phyloP scores from a whole-genome alignment of 2,888 invertebrate genomes.

The Pollenia labialis region DNA sequence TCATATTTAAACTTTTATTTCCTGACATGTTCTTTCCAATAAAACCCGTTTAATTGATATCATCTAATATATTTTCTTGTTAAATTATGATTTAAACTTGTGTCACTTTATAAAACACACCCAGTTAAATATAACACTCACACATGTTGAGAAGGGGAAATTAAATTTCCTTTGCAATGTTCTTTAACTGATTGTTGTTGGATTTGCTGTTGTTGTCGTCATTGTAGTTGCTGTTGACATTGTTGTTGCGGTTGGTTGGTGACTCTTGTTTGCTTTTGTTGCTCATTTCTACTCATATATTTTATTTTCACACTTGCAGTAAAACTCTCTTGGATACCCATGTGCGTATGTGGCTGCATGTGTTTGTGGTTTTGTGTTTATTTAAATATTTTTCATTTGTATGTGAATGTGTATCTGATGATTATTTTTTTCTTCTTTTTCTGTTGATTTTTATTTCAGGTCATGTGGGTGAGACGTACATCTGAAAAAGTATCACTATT shows the following conservation, averaged over 20 bases:
- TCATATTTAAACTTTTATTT: no score
- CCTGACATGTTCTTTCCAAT: no score
- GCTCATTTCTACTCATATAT: not conserved
- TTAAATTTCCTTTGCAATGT: conserved; percentile 57
- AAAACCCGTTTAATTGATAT: no score
- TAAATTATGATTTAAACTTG: no score
- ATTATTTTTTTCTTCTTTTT: conserved; percentile 9
- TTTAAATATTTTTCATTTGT: conserved; percentile 19
- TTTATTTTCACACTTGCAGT: not conserved
- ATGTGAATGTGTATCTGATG: not conserved
- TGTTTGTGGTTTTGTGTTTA: conserved; percentile 40
- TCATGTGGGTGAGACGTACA: conserved; percentile 88
- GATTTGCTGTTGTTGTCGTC: not conserved
- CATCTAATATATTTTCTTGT: no score
- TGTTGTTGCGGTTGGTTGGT: conserved; percentile 39
- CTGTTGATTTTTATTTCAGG: conserved; percentile 83
- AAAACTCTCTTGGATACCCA: not conserved
- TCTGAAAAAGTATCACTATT: conserved; percentile 87
- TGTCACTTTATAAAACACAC: no score
- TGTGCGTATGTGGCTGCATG: not conserved
- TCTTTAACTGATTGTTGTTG: conserved; percentile 48
- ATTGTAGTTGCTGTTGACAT: conserved; percentile 7
- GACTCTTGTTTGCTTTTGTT: conserved; percentile 8
- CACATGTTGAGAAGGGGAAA: conserved; percentile 28
- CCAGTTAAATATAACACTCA: not conserved